Base-by-base conservation (phyloP, 2,888 invertebrate genomes). In the Zootermopsis nevadensis region DNA sequence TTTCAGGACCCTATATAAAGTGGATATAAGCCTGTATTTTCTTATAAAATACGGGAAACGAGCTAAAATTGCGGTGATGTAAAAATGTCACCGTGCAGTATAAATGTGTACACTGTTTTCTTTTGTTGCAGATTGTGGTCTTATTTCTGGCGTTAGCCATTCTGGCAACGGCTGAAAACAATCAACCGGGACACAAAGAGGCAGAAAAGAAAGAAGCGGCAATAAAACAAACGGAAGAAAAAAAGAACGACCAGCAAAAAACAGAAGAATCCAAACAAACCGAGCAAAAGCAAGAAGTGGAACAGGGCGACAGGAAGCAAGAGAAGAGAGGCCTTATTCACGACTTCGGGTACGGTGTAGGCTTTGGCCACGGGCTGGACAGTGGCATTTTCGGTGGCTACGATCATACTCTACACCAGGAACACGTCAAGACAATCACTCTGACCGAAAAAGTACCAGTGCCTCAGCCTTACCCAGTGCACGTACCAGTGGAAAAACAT, bases 401-500 rank as follows among this genome's bases (percentile, higher is more conserved):
- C 6, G 33, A 33, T 2, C 31, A 66, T 4, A 22, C 15, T 27
- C 38, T 38, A 1, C 66, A 60, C 35, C 35, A 42, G 15, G 48
- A 35, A n/a, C 83, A 76, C 53, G 33, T 69, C 38, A 83, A 83
- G 81, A 81, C 83, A 24, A 66, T 83, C 24, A 83, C 83, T 12
- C 35, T 83, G n/a, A 83, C 83, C 31, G 74, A 83, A 33, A 83
- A 83, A 27, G 66, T 81, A 2, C 81, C 83, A 1, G 83, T 83
- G 33, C 83, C 83, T 27, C 83, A 82, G 15, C 83, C 83, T 19
- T 77, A 79, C 76, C 84, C 84, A 22, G 83, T 84, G 24, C 77
- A 79, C 27, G 77, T 85, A 7, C 83, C 88, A 30, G 89, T 90
- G 38, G 90, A 90, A 84, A 91, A 90, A 85, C 91, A 90, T n/a